Evolutionary conservation across 2,888 invertebrate species (phyloP), one percentile per base, ranked within the genome.

Genomic region (Notodonta ziczac): DNA sequence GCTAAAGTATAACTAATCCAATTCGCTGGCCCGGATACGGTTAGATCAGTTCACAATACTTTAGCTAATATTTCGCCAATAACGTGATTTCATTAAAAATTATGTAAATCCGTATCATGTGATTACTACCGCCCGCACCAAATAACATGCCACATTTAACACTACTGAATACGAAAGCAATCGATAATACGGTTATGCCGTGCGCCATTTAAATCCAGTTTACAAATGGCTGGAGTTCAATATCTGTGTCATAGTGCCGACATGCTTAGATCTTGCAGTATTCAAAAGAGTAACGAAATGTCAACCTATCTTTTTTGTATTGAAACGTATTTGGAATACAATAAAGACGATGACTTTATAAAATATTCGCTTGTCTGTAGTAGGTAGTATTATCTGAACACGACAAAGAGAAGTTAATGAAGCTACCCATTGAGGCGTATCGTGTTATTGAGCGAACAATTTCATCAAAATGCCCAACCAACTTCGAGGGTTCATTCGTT

Each of bases 1-100:
- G 50, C 65, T 59, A 52, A 67, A 70, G 71, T 73, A 62, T 72
- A 66, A 60, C 72, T 63, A 78, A 80, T 77, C 63, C 60, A 72
- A 77, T 80, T 76, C 72, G 66, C 67, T 67, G 74, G 65, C 73
- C 76, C 65, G 68, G 32, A 52, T 52, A 52, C 52, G 52, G 52
- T 32, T 3, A 13, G 32, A 8, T 10, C 24, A 24, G 32, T 50
- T 9, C 16, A 50, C 16, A 16, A 48, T 50, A 4, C 7, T 50
- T 50, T 16, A 50, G 7, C n/a, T 6, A 48, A 16, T 10, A 16
- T 50, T 16, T 50, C 50, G n/a, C 48, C 48, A 48, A 48, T 48
- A 48, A 48, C 48, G 10, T 50, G 50, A 16, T 50, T 10, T 50
- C 50, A 50, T 50, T 7, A 8, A 16, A 50, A 50, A 50, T 50